Evolutionary conservation across 2,888 invertebrate species (phyloP), one percentile per base, ranked within the genome.

Genomic region (Eupithecia inturbata): DNA sequence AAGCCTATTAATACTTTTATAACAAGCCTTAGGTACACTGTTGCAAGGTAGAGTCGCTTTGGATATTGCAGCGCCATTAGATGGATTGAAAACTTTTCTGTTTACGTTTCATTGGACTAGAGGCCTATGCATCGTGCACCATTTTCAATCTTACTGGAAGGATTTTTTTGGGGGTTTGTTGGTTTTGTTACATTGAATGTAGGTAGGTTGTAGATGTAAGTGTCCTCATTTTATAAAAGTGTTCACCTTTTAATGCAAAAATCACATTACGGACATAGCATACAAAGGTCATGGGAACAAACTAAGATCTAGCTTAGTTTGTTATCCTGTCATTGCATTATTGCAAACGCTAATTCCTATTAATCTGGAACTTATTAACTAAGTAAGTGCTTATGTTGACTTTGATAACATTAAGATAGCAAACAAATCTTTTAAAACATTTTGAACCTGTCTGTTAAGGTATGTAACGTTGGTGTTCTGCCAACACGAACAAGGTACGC

Each of bases 1-100:
- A 87, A 88, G 86, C 84, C 85, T 85, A 84, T 87, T 88, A 85
- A 83, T 82, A 83, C 83, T 77, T 86, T 88, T 84, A 83, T 85
- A 83, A 83, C 79, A 77, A 80, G 77, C 78, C 62, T 71, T 77
- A n/a, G n/a, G n/a, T n/a, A 78, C 73, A 78, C 76, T 75, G 75
- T 75, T 75, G 60, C 74, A 75, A 41, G 63, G 22, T 45, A 41
- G 64, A 39, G 41, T 60, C 53, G 39, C 36, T 26, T 70, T 60
- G 68, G 41, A 57, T 69, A 66, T 72, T 63, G 67, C 70, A 78
- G 36, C 26, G 26, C 64, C 63, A 70, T 74, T 68, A 71, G 64
- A 72, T 68, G 68, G 72, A 70, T 69, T 64, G 73, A 26, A 66
- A 72, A 73, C 63, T 64, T 66, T 72, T 22, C 64, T 69, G 66